Evolutionary conservation across 92 coral and sea anemone species (phyloP).

Genomic region (Anthopleura xanthogrammica): DNA sequence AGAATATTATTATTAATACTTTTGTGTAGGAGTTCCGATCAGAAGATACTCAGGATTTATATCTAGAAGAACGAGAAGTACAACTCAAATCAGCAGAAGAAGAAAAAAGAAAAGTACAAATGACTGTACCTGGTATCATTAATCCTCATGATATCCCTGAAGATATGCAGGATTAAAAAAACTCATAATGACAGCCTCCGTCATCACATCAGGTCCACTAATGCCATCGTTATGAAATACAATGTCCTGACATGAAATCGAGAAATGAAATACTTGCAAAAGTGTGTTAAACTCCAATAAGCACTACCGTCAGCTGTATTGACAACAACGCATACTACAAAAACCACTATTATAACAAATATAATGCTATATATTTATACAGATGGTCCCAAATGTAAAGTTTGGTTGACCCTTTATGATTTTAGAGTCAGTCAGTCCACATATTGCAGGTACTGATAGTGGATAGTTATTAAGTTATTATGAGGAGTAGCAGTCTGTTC

Average conservation of each 20-base stretch:
- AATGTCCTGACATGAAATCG: too few relatives aligned
- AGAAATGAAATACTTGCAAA: background rate
- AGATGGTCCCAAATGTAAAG: background rate
- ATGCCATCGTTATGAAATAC: too few relatives aligned
- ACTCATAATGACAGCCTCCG: background rate
- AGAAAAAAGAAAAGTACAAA: constrained; percentile 87
- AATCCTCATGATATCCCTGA: constrained; percentile 99
- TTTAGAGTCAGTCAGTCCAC: background rate
- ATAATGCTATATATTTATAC: background rate
- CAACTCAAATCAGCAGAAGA: constrained; percentile 87
- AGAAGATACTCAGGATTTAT: constrained; percentile 86
- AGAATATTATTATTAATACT: background rate
- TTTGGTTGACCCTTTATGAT: background rate
- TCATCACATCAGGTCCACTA: background rate
- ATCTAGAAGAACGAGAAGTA: constrained; percentile 85
- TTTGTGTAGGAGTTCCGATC: constrained; percentile 79
- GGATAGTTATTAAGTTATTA: constrained; percentile 9
- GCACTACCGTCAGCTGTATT: background rate
- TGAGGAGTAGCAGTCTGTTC: background rate
- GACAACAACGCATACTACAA: too few relatives aligned
- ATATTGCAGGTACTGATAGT: background rate
- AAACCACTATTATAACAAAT: background rate
- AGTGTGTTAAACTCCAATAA: background rate
- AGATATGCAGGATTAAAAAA: constrained; percentile 91
- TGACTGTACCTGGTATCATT: constrained; percentile 94